Evolutionary conservation across 92 coral and sea anemone genomes (phyloP).

Genomic region (Pocillopora grandis): DNA sequence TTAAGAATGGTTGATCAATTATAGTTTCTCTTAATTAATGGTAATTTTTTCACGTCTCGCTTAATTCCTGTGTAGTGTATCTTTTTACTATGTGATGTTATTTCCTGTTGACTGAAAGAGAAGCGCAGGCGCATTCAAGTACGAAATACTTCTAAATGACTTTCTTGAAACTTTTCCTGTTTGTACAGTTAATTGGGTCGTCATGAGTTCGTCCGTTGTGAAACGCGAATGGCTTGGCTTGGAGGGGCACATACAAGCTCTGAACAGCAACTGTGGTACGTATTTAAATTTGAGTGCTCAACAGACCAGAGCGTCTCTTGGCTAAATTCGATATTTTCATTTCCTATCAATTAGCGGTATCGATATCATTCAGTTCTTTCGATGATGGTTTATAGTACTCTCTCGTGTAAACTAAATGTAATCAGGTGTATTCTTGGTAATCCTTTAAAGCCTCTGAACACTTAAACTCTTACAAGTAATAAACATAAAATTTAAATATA

Average conservation of each 20-base stretch:
- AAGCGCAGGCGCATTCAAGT: not conserved
- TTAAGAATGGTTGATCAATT: not conserved
- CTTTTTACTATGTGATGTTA: not conserved
- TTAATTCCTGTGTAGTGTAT: not conserved
- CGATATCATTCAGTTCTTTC: no score
- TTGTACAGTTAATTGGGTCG: slow-evolving; percentile 13
- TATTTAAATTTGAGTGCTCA: not conserved
- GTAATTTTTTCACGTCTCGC: not conserved
- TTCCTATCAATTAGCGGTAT: no score
- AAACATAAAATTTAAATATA: no score
- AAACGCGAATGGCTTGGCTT: slow-evolving; percentile 53
- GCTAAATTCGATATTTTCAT: no score
- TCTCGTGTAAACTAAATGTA: no score
- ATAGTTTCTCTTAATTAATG: not conserved
- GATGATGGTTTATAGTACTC: no score
- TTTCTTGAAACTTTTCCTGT: not conserved
- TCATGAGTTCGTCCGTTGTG: slow-evolving; percentile 18
- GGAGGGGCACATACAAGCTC: slow-evolving; percentile 58
- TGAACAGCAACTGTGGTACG: slow-evolving; percentile 39
- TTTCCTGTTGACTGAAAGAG: not conserved
- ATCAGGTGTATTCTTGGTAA: no score
- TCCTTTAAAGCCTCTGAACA: no score
- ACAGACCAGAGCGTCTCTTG: no score
- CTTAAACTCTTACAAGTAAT: no score
- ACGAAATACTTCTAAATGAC: not conserved